These are phyloP conservation scores for Gila orcuttii DNA, from an alignment of 2,113 vertebrate species.

Conservation along the genomic window DNA sequence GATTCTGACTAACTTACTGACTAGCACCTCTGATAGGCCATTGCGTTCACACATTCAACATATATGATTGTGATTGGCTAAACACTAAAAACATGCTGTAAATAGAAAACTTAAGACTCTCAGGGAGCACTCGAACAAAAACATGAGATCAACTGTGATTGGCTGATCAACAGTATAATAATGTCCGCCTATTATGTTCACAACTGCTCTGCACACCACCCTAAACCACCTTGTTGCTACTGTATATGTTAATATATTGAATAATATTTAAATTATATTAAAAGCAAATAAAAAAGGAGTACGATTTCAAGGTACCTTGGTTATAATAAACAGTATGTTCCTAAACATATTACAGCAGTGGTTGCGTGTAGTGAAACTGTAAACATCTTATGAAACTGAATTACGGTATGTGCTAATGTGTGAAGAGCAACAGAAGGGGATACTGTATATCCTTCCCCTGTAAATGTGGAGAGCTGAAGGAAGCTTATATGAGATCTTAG, in stretches of 20 bases:
- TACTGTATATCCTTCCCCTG: neutral
- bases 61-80: too few species aligned
- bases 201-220: neutral
- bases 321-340: neutral
- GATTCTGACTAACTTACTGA: too few species aligned
- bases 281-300: neutral
- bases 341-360: neutral
- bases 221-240: neutral
- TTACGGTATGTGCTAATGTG: neutral
- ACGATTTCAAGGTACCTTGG: neutral
- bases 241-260: neutral
- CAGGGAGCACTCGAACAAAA: too few species aligned
- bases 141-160: neutral
- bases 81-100: too few species aligned
- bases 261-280: neutral
- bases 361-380: neutral
- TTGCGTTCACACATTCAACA: too few species aligned
- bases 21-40: too few species aligned
- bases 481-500: slow-evolving; percentile 17
- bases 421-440: slow-evolving; percentile 7
- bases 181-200: neutral
- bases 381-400: neutral
- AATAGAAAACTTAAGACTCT: too few species aligned
- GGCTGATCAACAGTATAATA: neutral
- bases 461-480: neutral